Conservation (phyloP, 1,140 invertebrate species). For the Portunus trituberculatus region DNA sequence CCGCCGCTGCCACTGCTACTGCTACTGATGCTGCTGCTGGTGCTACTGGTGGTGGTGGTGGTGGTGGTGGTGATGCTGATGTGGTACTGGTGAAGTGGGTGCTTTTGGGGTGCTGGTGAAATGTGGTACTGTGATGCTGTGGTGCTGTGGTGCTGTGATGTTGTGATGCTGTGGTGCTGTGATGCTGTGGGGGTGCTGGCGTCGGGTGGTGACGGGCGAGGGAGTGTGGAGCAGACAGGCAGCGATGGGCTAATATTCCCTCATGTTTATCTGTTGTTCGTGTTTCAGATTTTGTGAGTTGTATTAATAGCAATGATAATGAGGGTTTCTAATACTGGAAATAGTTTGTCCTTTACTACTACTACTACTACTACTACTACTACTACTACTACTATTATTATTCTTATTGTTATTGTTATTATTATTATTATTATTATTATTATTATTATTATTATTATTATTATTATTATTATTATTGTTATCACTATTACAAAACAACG, state of each 20-base stretch:
- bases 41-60: too few relatives aligned
- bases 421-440: background rate
- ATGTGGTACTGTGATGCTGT: too few relatives aligned
- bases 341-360: background rate
- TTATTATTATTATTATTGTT: constrained; percentile 33
- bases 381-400: background rate
- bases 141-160: too few relatives aligned
- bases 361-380: constrained; percentile 6
- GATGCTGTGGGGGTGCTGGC: too few relatives aligned
- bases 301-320: background rate
- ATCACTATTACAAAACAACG: background rate
- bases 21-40: background rate
- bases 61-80: background rate
- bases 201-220: background rate
- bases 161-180: too few relatives aligned
- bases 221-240: background rate
- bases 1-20: background rate
- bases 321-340: background rate
- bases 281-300: background rate
- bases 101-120: too few relatives aligned
- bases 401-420: background rate
- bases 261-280: background rate
- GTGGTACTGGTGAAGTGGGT: background rate
- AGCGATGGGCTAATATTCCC: background rate
- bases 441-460: background rate